Evolutionary conservation across 2,113 vertebrate genomes (phyloP), one percentile per base, ranked within the genome.

Genomic region (Irena cyanogastra): DNA sequence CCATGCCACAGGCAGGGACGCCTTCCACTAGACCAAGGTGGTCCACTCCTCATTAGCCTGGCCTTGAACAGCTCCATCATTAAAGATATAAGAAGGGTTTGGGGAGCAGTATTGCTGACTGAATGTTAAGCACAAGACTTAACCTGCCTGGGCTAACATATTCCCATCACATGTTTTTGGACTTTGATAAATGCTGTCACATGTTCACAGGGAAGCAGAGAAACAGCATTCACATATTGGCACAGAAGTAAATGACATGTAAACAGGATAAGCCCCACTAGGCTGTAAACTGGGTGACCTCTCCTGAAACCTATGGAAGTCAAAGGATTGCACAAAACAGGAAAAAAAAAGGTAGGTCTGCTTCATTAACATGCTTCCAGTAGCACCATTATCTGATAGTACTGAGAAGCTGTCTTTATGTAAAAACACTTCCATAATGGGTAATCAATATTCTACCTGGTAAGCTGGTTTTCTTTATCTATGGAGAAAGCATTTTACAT

Each of bases 391-490:
- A 83, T 60, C 16, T 80, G 59, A 59, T 10, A 45, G 33, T 31
- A 80, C 45, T 66, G 66, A 87, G 50, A 61, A 80, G 44, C 18
- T 69, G 16, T 52, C 21, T 69, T 69, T 35, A 82, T 65, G 42
- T 39, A 90, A 92, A 90, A 93, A n/a, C 18, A 50, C 31, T 80
- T 94, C 63, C 59, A 45, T 74, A 90, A 72, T 24, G 10, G 20
- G 21, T 85, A 85, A 90, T 81, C 39, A 83, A 64, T 87, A 89
- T 44, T 65, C 64, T 82, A 26, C 13, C 27, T 86, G 39, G 24
- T 66, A 94, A 28, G 23, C 39, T 85, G 74, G 64, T 63, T 81
- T 84, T 76, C 75, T 89, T 96, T 80, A 93, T 74, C 64, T 81
- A 22, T 47, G 61, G 47, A 88, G 21, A 82, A 93, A 90, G 64